Evolutionary conservation across 2,888 invertebrate species (phyloP), one percentile per base, ranked within the genome.

Genomic region (Polymixis lichenea): DNA sequence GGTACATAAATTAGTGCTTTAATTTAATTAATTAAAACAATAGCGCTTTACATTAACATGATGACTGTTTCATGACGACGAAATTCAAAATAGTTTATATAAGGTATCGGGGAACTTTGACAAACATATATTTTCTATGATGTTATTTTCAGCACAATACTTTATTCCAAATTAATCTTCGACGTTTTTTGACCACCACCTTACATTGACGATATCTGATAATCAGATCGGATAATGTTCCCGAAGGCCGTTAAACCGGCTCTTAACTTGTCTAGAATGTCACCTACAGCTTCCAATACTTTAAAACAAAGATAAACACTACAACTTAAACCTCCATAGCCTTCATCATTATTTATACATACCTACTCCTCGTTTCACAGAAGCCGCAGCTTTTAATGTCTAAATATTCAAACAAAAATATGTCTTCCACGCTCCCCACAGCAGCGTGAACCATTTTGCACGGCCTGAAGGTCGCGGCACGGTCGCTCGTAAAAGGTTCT

Each of bases 401-500:
- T 58, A 75, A 77, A 77, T 67, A 68, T 79, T 77, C 28, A 22
- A 51, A 11, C 9, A 61, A 62, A 77, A 78, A 55, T 77, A 56
- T 43, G n/a, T 56, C 28, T 55, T 62, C 28, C 4, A 28, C 43
- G 38, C 38, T 46, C 32, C n/a, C 2, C 32, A 5, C 25, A 25
- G 32, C 19, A 25, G n/a, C 61, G 38, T 56, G 17, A 64, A 62
- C 64, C 32, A 69, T 76, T 69, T 46, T 69, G 17, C 68, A 53
- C 32, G 22, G 9, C n/a, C 22, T 7, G 43, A 46, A 78, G 43
- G 55, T 25, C 28, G 28, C 11, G 51, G 43, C 55, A 79, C 62
- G 51, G 43, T 15, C 28, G 72, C 19, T 79, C 80, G 72, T 79
- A 79, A 77, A 77, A 79, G 61, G 32, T 79, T 55, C 61, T 71